These are phyloP conservation scores for Diplolepis rosae DNA, from an alignment of 2,888 invertebrate species.

Conservation along the genomic window DNA sequence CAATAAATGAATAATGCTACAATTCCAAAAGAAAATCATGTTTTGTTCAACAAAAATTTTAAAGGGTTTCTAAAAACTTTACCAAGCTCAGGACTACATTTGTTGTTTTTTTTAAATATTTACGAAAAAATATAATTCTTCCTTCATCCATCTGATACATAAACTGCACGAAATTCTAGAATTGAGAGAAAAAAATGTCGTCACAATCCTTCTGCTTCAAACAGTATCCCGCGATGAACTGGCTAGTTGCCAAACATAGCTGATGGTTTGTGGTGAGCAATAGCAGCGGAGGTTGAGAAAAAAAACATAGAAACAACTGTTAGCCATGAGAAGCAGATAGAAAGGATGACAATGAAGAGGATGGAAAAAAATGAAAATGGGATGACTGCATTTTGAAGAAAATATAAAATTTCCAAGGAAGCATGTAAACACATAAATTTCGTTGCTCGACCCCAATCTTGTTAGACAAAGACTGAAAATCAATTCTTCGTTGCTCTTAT, in stretches of 20 bases:
- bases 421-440: constrained; percentile 73
- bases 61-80: no score
- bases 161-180: constrained; percentile 6
- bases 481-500: constrained; percentile 55
- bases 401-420: constrained; percentile 68
- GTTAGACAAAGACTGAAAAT: constrained; percentile 59
- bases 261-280: constrained; percentile 51
- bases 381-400: constrained; percentile 56
- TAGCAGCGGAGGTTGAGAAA: constrained; percentile 38
- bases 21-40: no score
- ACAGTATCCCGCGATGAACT: constrained; percentile 64
- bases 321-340: constrained; percentile 44
- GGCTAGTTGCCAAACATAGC: constrained; percentile 65
- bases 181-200: constrained; percentile 56
- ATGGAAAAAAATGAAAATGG: constrained; percentile 62
- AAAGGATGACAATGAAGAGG: constrained; percentile 40
- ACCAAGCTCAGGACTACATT: no score
- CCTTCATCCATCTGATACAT: background rate
- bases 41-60: no score
- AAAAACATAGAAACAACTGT: constrained; percentile 32
- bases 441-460: constrained; percentile 48
- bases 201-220: constrained; percentile 62
- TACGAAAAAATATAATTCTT: background rate
- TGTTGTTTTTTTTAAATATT: no score
- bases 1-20: no score